Evolutionary conservation across 2,888 invertebrate species (phyloP), one percentile per base, ranked within the genome.

Genomic region (Clivina fossor): DNA sequence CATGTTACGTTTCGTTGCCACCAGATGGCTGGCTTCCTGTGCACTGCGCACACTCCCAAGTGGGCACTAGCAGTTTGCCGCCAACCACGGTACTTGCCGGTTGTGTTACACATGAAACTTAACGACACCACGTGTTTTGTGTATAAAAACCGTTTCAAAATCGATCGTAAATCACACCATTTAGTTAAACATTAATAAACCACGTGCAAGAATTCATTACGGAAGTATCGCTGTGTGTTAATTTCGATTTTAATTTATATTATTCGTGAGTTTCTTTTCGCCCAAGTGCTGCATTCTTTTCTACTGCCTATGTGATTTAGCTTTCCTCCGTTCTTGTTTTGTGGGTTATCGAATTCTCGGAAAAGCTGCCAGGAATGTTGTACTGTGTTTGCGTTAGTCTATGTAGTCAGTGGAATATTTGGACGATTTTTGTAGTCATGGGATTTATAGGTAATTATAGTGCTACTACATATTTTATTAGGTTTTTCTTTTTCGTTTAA

Each of bases 61-160:
- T 26, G 22, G 33, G 33, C 33, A 22, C 44, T 37, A 26, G 53
- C 53, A 53, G 53, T 53, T 53, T 53, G 35, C 53, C 53, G 53
- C 53, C 53, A 53, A 53, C 44, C 44, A 16, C 53, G 26, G 32
- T 43, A 53, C 33, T 53, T 19, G 53, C 44, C 37, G 53, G 37
- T 37, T 35, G 41, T 44, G 33, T 26, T 44, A 33, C 5, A 4
- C n/a, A 18, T 15, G 9, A 13, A 32, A 20, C 41, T 41, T 32
- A 22, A 32, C n/a, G 41, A 5, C 35, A 53, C 53, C 53, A 53
- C 53, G 53, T 53, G 53, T 53, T 53, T n/a, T 35, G 33, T 43
- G 22, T 26, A 37, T 19, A 35, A 44, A 53, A 53, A 44, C 24
- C 13, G 4, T n/a, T 15, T 13, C 11, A 43, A 43, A n/a, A 13